Base-by-base conservation (phyloP, 1,140 invertebrate species). In the Mylabris phalerata region DNA sequence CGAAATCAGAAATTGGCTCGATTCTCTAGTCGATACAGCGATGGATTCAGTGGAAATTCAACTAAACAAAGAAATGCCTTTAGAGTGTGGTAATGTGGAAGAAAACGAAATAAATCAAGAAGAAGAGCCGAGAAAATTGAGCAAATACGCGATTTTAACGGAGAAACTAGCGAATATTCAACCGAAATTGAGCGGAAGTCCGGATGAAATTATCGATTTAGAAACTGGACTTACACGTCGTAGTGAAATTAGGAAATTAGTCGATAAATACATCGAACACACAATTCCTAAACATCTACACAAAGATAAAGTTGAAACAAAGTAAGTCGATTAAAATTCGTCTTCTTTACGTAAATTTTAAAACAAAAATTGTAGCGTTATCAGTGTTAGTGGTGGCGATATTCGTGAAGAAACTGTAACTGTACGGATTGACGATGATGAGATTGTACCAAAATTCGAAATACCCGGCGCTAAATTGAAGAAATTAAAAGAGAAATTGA, bases 251-350 rank as follows among this genome's bases (percentile, higher is more conserved):
- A 75, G 80, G 58, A 65, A 78, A 50, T 75, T 88, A 27, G 79
- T 84, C 65, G 75, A 85, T 63, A 75, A 82, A 67, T 87, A 82
- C 68, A 71, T 79, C 13, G 79, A 81, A 63, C 86, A 86, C 71
- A 71, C 76, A 3, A 71, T 74, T 13, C 62, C 78, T 2, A 78
- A 80, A 58, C 79, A 77, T 24, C 64, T 73, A 4, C 67, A 68
- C 64, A 79, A 75, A 57, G 64, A 65, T 67, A 77, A 73, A 66
- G 70, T 68, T 65, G 75, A 75, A 74, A 70, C 73, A 66, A 66
- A 63, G 68, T 70, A 80, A 19, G 19, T 19, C 19, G 19, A 19
- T 19, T 19, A 19, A 19, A 19, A 58, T 62, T 41, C 24, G 1
- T 54, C 2, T 54, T 11, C 1, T 26, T 52, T 49, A 1, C 2